Evolutionary conservation across 2,888 invertebrate genomes (phyloP), one percentile per base, ranked within the genome.

Genomic region (Drosophila setosimentum): DNA sequence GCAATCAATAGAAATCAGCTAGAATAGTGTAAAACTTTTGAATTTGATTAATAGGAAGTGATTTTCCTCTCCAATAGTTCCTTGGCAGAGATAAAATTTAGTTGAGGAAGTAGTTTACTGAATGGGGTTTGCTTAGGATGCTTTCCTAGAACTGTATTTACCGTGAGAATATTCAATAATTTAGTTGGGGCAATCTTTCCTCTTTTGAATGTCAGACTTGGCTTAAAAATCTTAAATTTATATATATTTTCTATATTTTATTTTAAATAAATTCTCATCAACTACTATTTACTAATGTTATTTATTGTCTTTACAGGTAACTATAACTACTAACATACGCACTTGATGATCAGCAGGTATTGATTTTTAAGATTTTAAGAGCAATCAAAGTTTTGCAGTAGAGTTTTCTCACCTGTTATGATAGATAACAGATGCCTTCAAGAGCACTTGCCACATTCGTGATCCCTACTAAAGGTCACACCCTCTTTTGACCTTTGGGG

Each of bases 281-380:
- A 24, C 29, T 13, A 32, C 5, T 27, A 21, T 33, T 13, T 30
- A 51, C 51, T 64, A 58, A 74, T 37, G 2, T 10, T 40, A 0
- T 0, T 48, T 60, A 32, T 54, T 81, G 21, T 77, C 55, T 30
- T 83, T 83, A 0, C 77, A 83, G 83, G 83, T 83, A 83, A 79
- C 10, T 62, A 49, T 60, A 1, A 30, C 24, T n/a, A 11, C 5
- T 30, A 4, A 59, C 30, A 29, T 37, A 21, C 4, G 30, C 16
- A 33, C 3, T 13, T 33, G 21, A 29, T 10, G 30, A 51, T 3
- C n/a, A 10, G 3, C 16, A 61, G 33, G 29, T 35, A 35, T 35
- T 45, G 16, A 10, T 11, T 42, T 11, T n/a, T 18, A 10, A 2
- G 5, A 21, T 10, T 13, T 13, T 10, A 21, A 30, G 13, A 42